Base-by-base conservation (phyloP, 2,113 vertebrate species). In the Nothoprocta perdicaria region DNA sequence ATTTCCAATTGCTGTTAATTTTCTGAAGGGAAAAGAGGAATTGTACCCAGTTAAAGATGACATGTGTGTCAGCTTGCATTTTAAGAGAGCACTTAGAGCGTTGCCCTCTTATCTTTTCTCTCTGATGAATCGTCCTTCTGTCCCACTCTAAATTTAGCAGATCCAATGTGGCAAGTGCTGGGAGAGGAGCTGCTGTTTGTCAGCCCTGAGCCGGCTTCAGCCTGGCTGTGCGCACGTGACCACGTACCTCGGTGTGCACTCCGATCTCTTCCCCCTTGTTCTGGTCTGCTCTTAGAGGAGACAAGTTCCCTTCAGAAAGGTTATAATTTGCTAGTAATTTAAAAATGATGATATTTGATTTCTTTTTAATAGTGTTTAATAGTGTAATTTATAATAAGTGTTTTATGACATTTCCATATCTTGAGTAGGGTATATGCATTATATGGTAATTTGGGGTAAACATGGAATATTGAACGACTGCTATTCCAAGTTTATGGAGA, bases 81-180 rank as follows among this genome's bases (percentile, higher is more conserved):
- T 80, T 77, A 76, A 78, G 40, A 63, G 19, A 74, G 60, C 41
- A 57, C 41, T 50, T 72, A 65, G 26, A 88, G 76, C 29, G 85
- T 77, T 85, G 71, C 10, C 14, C 15, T 55, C 83, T 80, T 91
- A 80, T 83, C 63, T 80, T 48, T 73, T 53, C 10, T 52, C 17
- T 57, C 55, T 92, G 76, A 58, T 92, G 86, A 84, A 71, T 43
- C 27, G 5, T 45, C 26, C 48, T 57, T 82, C 65, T 66, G 45
- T 60, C 46, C 61, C 6, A 9, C 41, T 85, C 94, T 94, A 84
- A 94, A 86, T 96, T 92, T 95, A 92, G 92, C 50, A 91, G 45
- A 29, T 53, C 53, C 27, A 43, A 26, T 6, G 35, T 77, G 63
- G 35, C 55, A 63, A 85, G 35, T 50, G 31, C 65, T 91, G 35